phyloP scores from a whole-genome alignment of 1,140 invertebrate genomes.

The Atta cephalotes region DNA sequence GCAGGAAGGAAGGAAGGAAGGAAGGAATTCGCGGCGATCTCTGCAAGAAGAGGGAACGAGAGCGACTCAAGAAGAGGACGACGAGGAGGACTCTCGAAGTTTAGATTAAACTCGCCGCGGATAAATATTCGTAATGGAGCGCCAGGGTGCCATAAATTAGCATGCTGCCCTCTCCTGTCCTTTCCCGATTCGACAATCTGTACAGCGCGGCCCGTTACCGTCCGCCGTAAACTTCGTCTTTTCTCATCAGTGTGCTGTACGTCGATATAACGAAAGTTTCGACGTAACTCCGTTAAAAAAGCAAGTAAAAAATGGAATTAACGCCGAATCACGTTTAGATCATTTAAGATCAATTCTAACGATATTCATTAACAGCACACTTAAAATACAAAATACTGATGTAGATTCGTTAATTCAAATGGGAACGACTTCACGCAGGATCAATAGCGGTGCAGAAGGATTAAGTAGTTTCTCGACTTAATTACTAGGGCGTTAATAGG shows the following conservation, averaged over 20 bases:
- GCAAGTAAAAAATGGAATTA: background rate
- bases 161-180: constrained; percentile 80
- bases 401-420: constrained; percentile 21
- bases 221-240: constrained; percentile 71
- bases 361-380: background rate
- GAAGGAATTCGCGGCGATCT: constrained; percentile 50
- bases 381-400: background rate
- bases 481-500: constrained; percentile 79
- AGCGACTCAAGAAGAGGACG: constrained; percentile 61
- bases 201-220: constrained; percentile 66
- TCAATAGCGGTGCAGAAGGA: constrained; percentile 59
- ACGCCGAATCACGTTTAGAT: background rate
- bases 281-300: constrained; percentile 41
- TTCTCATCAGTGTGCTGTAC: constrained; percentile 54
- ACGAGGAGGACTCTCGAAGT: constrained; percentile 83
- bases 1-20: constrained; percentile 56
- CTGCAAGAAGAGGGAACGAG: constrained; percentile 49
- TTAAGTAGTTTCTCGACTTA: constrained; percentile 76
- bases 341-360: background rate
- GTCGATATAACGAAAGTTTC: constrained; percentile 63
- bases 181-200: constrained; percentile 78
- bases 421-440: background rate
- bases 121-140: constrained; percentile 87
- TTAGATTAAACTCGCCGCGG: constrained; percentile 86
- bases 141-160: constrained; percentile 87